Evolutionary conservation across 1,140 invertebrate species (phyloP).

Genomic region (Hesperophylax magnus): DNA sequence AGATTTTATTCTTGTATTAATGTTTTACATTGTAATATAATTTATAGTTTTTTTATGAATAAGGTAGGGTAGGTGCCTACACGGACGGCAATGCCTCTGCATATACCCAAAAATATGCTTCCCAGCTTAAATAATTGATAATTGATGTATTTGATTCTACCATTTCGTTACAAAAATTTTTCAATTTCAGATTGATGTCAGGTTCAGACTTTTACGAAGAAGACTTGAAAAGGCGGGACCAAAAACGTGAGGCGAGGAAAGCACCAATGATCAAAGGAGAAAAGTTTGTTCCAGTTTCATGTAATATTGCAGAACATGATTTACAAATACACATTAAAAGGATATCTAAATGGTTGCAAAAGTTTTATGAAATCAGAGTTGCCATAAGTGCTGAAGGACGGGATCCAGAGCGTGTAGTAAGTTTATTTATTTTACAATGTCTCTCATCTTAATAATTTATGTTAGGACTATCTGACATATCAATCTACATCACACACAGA

Average conservation of each 20-base stretch:
- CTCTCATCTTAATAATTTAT: too few species aligned
- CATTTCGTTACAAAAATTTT: background rate
- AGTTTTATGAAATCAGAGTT: slow-evolving; percentile 74
- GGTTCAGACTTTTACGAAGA: slow-evolving; percentile 66
- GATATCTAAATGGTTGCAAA: slow-evolving; percentile 75
- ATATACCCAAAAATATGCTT: too few species aligned
- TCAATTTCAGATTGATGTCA: slow-evolving; percentile 64
- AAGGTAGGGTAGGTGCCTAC: too few species aligned
- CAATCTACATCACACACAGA: too few species aligned
- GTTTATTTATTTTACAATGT: background rate
- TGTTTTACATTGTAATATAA: too few species aligned
- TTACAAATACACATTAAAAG: slow-evolving; percentile 74
- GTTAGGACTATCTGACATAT: too few species aligned
- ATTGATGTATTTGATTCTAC: too few species aligned
- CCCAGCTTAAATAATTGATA: too few species aligned
- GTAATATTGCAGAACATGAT: slow-evolving; percentile 76
- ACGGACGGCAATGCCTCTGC: too few species aligned
- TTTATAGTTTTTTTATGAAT: too few species aligned
- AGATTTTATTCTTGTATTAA: too few species aligned
- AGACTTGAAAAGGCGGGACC: slow-evolving; percentile 64
- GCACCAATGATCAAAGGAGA: slow-evolving; percentile 69
- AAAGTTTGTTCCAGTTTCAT: slow-evolving; percentile 74
- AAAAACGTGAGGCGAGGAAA: slow-evolving; percentile 61
- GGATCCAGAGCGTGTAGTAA: slow-evolving; percentile 58
- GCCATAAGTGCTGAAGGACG: slow-evolving; percentile 70